Evolutionary conservation across 2,888 invertebrate species (phyloP).

Genomic region (Eupithecia subumbrata): DNA sequence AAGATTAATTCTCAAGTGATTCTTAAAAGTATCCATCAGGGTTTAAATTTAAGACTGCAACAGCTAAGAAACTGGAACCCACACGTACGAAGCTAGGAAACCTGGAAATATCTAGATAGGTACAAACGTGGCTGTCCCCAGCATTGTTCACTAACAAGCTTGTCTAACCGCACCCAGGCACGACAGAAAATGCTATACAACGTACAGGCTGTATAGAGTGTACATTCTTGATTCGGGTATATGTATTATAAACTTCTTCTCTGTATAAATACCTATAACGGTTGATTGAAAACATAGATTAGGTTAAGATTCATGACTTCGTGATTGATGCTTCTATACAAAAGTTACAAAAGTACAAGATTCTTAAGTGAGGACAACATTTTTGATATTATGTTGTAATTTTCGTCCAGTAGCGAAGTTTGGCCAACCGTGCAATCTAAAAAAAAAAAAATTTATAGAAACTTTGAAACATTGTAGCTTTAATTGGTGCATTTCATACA

Average conservation of each 20-base stretch:
- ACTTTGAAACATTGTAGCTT: background rate
- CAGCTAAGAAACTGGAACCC: slow-evolving; percentile 49
- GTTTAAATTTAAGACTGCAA: slow-evolving; percentile 6
- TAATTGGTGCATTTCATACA: background rate
- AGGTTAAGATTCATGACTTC: background rate
- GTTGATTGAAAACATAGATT: background rate
- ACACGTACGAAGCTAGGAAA: slow-evolving; percentile 46
- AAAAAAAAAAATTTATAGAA: background rate
- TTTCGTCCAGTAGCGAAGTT: background rate
- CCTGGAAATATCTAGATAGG: slow-evolving; percentile 57
- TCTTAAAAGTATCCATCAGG: background rate
- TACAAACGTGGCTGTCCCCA: slow-evolving; percentile 56
- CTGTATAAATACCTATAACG: background rate
- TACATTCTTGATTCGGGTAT: slow-evolving; percentile 25
- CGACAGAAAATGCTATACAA: slow-evolving; percentile 61
- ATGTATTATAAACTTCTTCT: background rate
- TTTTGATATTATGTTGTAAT: background rate
- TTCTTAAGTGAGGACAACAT: background rate
- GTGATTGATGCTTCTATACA: background rate
- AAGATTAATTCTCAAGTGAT: background rate
- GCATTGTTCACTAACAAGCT: slow-evolving; percentile 79
- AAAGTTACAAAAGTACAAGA: background rate
- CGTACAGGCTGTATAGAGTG: slow-evolving; percentile 36
- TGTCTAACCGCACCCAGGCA: slow-evolving; percentile 72
- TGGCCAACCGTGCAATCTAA: background rate